Conservation (phyloP, 2,113 vertebrate species). For the Datnioides undecimradiatus region DNA sequence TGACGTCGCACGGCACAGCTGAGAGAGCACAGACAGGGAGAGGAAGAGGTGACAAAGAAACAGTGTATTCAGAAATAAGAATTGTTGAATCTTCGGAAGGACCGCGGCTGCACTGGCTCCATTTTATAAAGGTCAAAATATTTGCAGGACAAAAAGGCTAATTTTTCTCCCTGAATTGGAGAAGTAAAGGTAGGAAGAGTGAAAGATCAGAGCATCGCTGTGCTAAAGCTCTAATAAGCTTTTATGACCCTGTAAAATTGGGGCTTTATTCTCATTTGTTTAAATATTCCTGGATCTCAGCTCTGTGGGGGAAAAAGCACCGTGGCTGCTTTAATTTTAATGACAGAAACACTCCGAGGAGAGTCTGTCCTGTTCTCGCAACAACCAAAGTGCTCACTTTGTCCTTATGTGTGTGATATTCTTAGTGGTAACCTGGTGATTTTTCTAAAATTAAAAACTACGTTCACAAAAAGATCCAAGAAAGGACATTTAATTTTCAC, state of each 20-base stretch:
- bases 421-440: not conserved
- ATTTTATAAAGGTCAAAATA: constrained; percentile 75
- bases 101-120: constrained; percentile 37
- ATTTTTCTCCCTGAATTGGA: constrained; percentile 54
- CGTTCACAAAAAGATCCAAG: not conserved
- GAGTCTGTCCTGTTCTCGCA: constrained; percentile 14
- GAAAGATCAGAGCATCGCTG: constrained; percentile 56
- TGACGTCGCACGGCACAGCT: constrained; percentile 42
- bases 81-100: constrained; percentile 36
- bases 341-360: constrained; percentile 33
- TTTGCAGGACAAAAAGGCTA: constrained; percentile 61
- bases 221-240: constrained; percentile 67
- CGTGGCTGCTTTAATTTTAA: constrained; percentile 39
- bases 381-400: constrained; percentile 24
- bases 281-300: constrained; percentile 59
- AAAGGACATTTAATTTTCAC: not conserved
- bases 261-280: constrained; percentile 67
- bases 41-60: constrained; percentile 47
- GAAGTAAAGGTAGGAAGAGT: constrained; percentile 49
- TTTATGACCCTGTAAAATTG: constrained; percentile 66
- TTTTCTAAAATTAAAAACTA: constrained; percentile 18
- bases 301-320: constrained; percentile 6
- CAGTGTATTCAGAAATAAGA: constrained; percentile 46
- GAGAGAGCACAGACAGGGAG: constrained; percentile 43
- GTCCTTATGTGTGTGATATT: constrained; percentile 10